These are phyloP conservation scores for Elephantulus edwardii DNA, from an alignment of 2,113 vertebrate species.

Conservation along the genomic window DNA sequence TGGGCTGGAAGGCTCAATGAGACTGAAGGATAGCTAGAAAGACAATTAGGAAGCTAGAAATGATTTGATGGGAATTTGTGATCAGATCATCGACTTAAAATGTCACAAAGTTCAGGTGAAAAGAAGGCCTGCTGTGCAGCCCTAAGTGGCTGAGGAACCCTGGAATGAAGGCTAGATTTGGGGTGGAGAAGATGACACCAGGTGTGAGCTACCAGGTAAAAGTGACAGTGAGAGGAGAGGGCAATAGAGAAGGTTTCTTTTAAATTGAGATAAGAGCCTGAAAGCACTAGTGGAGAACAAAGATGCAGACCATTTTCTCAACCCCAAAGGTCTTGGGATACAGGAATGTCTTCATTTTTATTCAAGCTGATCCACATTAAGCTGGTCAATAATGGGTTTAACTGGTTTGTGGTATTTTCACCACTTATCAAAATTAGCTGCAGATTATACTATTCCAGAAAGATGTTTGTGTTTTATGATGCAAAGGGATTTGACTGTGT, in stretches of 20 bases:
- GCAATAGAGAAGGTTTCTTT: not conserved
- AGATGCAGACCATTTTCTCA: not conserved
- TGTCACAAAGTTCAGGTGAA: not conserved
- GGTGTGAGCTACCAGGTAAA: not conserved
- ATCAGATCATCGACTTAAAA: not conserved
- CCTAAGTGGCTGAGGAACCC: not conserved
- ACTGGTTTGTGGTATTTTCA: not conserved
- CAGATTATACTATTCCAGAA: not conserved
- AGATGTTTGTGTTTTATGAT: too few relatives aligned
- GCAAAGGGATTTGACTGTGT: too few relatives aligned
- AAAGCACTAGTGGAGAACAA: not conserved
- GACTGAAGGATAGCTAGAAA: not conserved
- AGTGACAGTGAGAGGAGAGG: not conserved
- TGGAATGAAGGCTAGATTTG: not conserved
- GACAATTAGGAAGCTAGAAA: not conserved
- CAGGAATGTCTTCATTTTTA: not conserved
- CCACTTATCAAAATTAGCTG: not conserved
- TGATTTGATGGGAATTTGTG: not conserved
- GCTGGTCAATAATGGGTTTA: not conserved
- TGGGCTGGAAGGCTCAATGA: not conserved
- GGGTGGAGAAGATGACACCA: not conserved
- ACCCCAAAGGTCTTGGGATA: not conserved
- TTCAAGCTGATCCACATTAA: not conserved
- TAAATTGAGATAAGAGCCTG: not conserved
- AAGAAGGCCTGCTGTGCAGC: not conserved